These are phyloP conservation scores for Terebella lapidaria DNA, from an alignment of 2,888 invertebrate genomes.

Conservation along the genomic window DNA sequence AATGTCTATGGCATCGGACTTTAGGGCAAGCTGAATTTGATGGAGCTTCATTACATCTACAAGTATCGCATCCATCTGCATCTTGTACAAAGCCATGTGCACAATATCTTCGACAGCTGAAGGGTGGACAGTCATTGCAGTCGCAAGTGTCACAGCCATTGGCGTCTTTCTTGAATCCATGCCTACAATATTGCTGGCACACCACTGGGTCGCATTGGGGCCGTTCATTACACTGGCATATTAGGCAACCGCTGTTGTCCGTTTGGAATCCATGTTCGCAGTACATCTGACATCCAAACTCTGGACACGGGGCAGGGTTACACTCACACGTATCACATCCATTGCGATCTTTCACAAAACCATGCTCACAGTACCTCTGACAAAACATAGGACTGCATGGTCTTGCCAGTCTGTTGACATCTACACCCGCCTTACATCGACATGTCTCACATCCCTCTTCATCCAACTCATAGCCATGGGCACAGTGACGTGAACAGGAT, in stretches of 20 bases:
- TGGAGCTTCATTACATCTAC: constrained; percentile 10
- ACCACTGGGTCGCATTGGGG: not conserved
- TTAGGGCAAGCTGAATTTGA: not conserved
- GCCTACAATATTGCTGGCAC: constrained; percentile 18
- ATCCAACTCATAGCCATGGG: constrained; percentile 12
- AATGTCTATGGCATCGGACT: constrained; percentile 7
- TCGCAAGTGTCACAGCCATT: constrained; percentile 20
- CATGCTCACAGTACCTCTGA: constrained; percentile 4
- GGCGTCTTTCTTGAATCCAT: constrained; percentile 18
- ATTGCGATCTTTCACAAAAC: constrained; percentile 8
- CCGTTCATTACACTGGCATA: constrained; percentile 10
- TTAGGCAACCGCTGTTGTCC: constrained; percentile 13
- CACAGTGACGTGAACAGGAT: constrained; percentile 6
- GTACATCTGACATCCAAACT: not conserved
- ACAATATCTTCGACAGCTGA: constrained; percentile 17
- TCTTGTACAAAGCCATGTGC: constrained; percentile 18
- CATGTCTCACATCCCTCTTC: constrained; percentile 9
- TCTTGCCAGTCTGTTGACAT: not conserved
- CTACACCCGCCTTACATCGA: constrained; percentile 2
- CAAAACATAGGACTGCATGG: not conserved
- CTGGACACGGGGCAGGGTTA: not conserved
- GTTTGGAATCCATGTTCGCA: constrained; percentile 8
- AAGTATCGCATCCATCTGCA: constrained; percentile 16
- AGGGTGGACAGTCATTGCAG: constrained; percentile 11
- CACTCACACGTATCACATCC: constrained; percentile 12